Percentiles rank a stretch among this genome's conserved stretches.
Conservation (phyloP, 2,888 invertebrate genomes). For the Volucella bombylans region DNA sequence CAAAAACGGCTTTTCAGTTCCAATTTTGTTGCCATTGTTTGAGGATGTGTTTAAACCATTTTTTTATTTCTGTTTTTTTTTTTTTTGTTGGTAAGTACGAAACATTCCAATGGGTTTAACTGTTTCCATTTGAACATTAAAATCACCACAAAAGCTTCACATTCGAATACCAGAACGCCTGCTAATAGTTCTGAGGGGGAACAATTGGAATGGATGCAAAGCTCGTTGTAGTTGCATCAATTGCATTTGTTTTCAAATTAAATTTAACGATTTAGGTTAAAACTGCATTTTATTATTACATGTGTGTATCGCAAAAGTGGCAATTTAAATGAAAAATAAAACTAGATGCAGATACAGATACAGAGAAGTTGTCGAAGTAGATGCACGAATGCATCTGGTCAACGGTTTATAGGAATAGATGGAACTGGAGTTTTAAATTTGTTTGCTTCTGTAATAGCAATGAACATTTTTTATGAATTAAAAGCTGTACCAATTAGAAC, state of each 20-base stretch:
- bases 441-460: no score
- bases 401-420: no score
- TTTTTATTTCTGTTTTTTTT: conserved; percentile 18
- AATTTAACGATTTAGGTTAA: conserved; percentile 64
- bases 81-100: neutral
- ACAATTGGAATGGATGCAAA: conserved; percentile 23
- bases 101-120: neutral
- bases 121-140: conserved; percentile 37
- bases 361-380: no score
- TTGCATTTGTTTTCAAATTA: conserved; percentile 71
- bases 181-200: conserved; percentile 52
- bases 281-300: conserved; percentile 67
- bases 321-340: conserved; percentile 48
- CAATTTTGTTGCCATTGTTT: conserved; percentile 50
- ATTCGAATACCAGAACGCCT: conserved; percentile 33
- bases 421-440: no score
- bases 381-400: no score
- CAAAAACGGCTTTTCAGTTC: neutral
- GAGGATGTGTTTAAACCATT: conserved; percentile 47
- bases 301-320: conserved; percentile 17
- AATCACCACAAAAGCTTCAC: conserved; percentile 55
- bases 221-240: conserved; percentile 9
- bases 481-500: no score
- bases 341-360: neutral
- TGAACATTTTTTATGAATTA: no score